Percentiles rank a stretch among this genome's conserved stretches.
These are phyloP conservation scores for Otolemur crassicaudatus DNA, from an alignment of 2,797 vertebrate genomes.

Conservation along the genomic window DNA sequence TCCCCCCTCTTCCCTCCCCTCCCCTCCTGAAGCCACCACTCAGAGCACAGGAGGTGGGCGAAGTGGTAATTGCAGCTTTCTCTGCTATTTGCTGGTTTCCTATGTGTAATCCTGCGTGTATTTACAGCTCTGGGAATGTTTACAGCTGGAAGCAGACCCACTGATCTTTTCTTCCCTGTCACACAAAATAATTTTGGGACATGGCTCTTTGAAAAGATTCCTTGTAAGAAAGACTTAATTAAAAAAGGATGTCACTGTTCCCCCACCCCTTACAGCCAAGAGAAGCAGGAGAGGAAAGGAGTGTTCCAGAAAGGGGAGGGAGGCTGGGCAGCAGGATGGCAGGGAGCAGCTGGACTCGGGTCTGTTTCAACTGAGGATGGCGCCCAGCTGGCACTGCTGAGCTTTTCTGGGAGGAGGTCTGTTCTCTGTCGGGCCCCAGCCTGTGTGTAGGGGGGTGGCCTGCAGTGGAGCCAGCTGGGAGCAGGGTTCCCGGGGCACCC, in stretches of 20 bases:
- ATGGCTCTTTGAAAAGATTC: neutral
- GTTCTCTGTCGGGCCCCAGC: neutral
- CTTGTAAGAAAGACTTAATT: slow-evolving; percentile 4
- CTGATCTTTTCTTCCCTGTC: neutral
- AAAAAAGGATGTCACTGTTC: neutral
- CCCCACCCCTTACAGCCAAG: neutral
- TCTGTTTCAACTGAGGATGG: neutral
- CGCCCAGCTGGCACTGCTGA: rapidly evolving
- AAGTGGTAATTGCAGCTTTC: neutral
- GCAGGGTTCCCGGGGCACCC: neutral
- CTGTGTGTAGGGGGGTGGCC: neutral
- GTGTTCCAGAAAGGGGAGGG: neutral
- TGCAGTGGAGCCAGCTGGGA: rapidly evolving
- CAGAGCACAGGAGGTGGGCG: neutral
- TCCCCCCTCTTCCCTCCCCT: neutral
- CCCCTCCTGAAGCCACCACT: neutral
- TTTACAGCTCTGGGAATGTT: slow-evolving; percentile 26
- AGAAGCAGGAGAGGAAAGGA: neutral
- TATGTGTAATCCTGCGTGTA: neutral
- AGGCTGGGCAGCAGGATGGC: rapidly evolving
- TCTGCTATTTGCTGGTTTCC: neutral
- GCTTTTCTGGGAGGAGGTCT: neutral
- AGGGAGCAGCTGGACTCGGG: rapidly evolving
- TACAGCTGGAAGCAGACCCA: neutral
- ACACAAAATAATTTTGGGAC: neutral